Base-by-base conservation (phyloP, 2,888 invertebrate genomes). In the Vanessa cardui region DNA sequence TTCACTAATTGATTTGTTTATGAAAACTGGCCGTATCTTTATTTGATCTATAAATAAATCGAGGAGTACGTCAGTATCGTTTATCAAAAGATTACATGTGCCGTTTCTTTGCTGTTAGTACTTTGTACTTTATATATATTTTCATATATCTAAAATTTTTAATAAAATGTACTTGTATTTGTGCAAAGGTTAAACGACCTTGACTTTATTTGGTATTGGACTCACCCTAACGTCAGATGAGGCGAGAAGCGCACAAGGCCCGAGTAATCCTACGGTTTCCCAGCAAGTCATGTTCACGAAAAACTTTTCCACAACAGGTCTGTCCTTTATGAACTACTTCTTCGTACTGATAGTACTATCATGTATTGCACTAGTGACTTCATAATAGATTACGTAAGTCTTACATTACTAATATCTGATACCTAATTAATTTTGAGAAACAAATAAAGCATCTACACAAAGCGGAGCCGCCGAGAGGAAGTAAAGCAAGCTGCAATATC, bases 181-280 rank as follows among this genome's bases (percentile, higher is more conserved):
- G 31, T 66, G 61, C 63, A 54, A 60, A 61, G 61, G 70, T 71
- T 72, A 62, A 62, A 66, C 64, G 73, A 76, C 73, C 74, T 76
- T 75, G 72, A 74, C 61, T 72, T 72, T 64, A 72, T 70, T 70
- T 72, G 69, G 68, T 66, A 70, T 67, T 72, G 70, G 78, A 92
- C 92, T 92, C 89, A 92, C 92, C 90, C 90, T 86, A 83, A 86
- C 83, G 78, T 90, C 91, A 68, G 92, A 88, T 65, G 92, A 89
- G 72, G 92, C 84, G 65, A 93, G 92, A 66, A 93, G 88, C 79
- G 93, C 92, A 81, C 93, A 93, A 73, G 93, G 93, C 74, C 93
- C 93, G 81, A 93, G 87, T 72, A 93, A 87, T 78, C 93, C 92
- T 84, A 93, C 92, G 73, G 88, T 93, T 76, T 93, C 93, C 93